Conservation (phyloP, 2,797 vertebrate genomes). For the Cetoscarus ocellatus region DNA sequence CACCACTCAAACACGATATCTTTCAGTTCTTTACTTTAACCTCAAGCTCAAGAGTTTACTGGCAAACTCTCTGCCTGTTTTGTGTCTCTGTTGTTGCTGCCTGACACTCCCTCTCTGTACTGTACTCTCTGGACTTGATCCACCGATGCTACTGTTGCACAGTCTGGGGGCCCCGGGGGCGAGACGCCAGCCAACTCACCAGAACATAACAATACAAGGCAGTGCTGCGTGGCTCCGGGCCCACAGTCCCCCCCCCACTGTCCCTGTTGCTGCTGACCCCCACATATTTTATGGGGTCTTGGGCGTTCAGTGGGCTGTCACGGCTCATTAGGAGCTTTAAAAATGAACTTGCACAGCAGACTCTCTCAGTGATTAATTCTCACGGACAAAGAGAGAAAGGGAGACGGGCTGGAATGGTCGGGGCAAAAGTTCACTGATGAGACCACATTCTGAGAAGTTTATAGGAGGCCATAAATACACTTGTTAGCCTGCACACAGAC, state of each 20-base stretch:
- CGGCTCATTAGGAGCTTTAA: constrained; percentile 76
- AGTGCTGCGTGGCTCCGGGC: constrained; percentile 62
- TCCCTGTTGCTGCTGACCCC: constrained; percentile 68
- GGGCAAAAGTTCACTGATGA: constrained; percentile 51
- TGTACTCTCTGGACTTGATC: constrained; percentile 52
- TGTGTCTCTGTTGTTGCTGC: constrained; percentile 27
- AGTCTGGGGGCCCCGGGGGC: constrained; percentile 30
- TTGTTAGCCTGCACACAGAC: constrained; percentile 8
- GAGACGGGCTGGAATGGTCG: constrained; percentile 31
- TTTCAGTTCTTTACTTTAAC: constrained; percentile 20
- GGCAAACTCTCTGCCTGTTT: constrained; percentile 30
- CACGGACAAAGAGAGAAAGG: constrained; percentile 53
- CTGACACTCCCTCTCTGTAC: constrained; percentile 35
- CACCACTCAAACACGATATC: not conserved
- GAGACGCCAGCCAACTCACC: constrained; percentile 53
- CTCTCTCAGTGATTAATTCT: constrained; percentile 76
- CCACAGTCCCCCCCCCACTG: constrained; percentile 51
- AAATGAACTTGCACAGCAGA: constrained; percentile 79
- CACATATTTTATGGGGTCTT: constrained; percentile 81
- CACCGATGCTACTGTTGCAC: constrained; percentile 54
- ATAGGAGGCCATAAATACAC: constrained; percentile 42
- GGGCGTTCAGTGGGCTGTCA: constrained; percentile 78
- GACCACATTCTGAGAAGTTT: constrained; percentile 36
- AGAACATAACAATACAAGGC: constrained; percentile 62
- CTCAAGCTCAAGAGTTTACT: constrained; percentile 27